Evolutionary conservation across 2,113 vertebrate species (phyloP).

Genomic region (Leucopsar rothschildi): DNA sequence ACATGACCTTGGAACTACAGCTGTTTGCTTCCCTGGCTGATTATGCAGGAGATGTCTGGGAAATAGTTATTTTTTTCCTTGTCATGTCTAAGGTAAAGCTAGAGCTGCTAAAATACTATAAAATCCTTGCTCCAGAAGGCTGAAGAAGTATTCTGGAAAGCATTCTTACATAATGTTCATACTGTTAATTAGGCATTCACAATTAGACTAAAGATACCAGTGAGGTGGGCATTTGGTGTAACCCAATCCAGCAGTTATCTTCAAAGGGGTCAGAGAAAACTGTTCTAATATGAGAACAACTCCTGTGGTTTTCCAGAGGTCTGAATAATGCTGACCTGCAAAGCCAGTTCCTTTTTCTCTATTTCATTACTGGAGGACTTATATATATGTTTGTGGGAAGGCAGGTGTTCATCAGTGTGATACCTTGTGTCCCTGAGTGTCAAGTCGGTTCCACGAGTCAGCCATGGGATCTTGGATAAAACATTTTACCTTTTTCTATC

Average conservation of each 20-base stretch:
- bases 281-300: rapidly evolving
- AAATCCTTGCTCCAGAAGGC: not conserved
- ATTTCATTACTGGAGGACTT: not conserved
- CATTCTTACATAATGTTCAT: not conserved
- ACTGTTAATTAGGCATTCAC: not conserved
- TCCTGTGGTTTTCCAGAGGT: not conserved
- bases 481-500: not conserved
- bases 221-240: not conserved
- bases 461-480: too few species aligned
- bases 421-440: not conserved
- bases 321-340: not conserved
- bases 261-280: not conserved
- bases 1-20: not conserved
- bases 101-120: not conserved
- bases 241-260: not conserved
- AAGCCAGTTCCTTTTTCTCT: not conserved
- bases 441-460: rapidly evolving
- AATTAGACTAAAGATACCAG: not conserved
- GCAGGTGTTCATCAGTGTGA: not conserved
- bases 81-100: not conserved
- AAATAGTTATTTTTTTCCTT: not conserved
- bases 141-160: not conserved
- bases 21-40: not conserved
- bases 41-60: not conserved
- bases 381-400: not conserved